These are phyloP conservation scores for Pachycephala philippinensis DNA, from an alignment of 2,113 vertebrate species.

Conservation along the genomic window DNA sequence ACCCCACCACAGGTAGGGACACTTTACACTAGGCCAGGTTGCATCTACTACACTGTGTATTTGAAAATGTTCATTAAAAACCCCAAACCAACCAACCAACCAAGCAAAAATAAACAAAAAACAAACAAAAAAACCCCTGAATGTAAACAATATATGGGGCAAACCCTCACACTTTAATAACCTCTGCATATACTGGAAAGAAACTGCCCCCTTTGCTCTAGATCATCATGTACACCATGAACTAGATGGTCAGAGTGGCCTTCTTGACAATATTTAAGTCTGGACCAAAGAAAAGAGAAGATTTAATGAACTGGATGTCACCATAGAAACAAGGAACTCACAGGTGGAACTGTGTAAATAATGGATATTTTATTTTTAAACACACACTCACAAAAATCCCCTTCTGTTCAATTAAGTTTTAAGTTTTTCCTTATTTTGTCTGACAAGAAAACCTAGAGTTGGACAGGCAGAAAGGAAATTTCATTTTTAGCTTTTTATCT, in stretches of 20 bases:
- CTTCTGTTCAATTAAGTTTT: neutral
- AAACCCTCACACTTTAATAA: neutral
- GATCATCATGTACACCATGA: accelerated
- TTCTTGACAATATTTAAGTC: neutral
- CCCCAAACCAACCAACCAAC: neutral
- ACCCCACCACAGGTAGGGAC: neutral
- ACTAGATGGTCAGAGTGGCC: neutral
- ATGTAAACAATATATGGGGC: neutral
- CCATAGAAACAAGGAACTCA: neutral
- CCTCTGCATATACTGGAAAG: neutral
- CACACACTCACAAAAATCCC: neutral
- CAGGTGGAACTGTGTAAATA: neutral
- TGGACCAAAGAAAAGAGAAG: neutral
- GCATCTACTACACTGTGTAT: accelerated
- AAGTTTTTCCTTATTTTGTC: neutral
- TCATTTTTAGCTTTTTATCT: neutral
- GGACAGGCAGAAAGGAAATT: neutral
- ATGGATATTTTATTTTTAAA: neutral
- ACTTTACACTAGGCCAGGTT: neutral
- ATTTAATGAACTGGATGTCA: neutral
- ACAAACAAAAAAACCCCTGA: accelerated
- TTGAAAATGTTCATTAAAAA: neutral
- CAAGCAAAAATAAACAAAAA: neutral
- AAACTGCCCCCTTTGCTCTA: neutral
- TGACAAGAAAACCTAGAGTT: neutral